These are phyloP conservation scores for Scaptomyza caliginosa DNA, from an alignment of 2,888 invertebrate species.

Conservation along the genomic window DNA sequence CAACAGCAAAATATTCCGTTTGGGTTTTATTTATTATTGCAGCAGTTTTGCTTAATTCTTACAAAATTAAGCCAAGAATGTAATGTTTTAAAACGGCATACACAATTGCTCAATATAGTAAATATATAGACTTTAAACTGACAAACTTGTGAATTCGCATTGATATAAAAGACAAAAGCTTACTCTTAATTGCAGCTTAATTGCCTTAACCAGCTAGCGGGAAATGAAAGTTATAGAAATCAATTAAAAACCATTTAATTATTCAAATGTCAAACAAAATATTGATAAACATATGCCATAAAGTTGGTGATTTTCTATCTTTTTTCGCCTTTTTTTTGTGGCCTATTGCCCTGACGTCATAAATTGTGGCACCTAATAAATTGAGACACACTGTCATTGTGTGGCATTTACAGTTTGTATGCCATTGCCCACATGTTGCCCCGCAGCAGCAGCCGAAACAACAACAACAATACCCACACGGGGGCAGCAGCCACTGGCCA, in stretches of 20 bases:
- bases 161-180: not conserved
- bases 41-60: not conserved
- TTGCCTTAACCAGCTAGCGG: not conserved
- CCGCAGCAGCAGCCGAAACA: not conserved
- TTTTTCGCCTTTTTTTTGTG: conserved; percentile 45
- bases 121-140: no score
- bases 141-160: not conserved
- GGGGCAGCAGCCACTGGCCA: conserved; percentile 16
- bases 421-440: conserved; percentile 4
- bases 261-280: conserved; percentile 28
- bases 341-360: conserved; percentile 48
- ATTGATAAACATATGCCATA: not conserved
- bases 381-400: conserved; percentile 80
- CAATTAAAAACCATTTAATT: conserved; percentile 18
- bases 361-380: conserved; percentile 79
- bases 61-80: conserved; percentile 18
- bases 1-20: conserved; percentile 25
- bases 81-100: not conserved
- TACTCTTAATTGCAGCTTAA: no score
- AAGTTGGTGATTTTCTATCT: no score
- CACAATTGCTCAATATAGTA: no score
- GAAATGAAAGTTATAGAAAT: not conserved
- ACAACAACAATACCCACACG: conserved; percentile 9
- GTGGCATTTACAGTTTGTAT: conserved; percentile 78
- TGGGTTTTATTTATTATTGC: not conserved